Base-by-base conservation (phyloP, 1,140 invertebrate genomes). In the Leptestheria dahalacensis region DNA sequence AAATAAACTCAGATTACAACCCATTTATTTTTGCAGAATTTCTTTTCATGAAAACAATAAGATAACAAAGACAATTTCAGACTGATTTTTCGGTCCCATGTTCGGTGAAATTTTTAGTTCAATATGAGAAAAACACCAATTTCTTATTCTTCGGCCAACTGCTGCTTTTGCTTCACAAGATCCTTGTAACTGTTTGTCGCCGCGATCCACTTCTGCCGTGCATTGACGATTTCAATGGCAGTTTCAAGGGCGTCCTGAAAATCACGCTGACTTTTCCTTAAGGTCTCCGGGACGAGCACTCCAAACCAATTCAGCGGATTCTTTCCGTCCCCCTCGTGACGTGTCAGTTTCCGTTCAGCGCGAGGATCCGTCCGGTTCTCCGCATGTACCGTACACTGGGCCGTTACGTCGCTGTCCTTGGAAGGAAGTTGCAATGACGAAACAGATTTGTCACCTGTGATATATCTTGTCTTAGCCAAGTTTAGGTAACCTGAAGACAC, bases 301-400 rank as follows among this genome's bases (percentile, higher is more conserved):
- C 85, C 84, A 73, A 87, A 87, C 83, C 84, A 86, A 60, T 79
- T 79, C 21, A 85, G 68, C 2, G 84, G 83, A 71, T 85, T 79
- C 10, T 18, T 54, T 28, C n/a, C 18, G n/a, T 55, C 6, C 6
- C 15, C 53, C 33, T 55, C 21, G 28, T 55, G 28, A 29, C 26
- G n/a, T 29, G 26, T 21, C 6, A 55, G 1, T 2, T 15, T 29
- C 26, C 26, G 53, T 11, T 33, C 33, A 20, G 33, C 15, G 33
- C 15, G 15, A 41, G 33, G 33, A 41, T 41, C 33, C n/a, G 25
- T 52, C 3, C 4, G 2, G 21, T 1, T 25, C 24, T 52, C 50
- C 25, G 24, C 24, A 6, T 55, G 10, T 1, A 55, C 23, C 18
- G 53, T 55, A 0, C 20, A 29, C 1, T 29, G 26, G 33, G 53